Evolutionary conservation across 1,140 invertebrate genomes (phyloP).

Genomic region (Hydropsyche tenuis): DNA sequence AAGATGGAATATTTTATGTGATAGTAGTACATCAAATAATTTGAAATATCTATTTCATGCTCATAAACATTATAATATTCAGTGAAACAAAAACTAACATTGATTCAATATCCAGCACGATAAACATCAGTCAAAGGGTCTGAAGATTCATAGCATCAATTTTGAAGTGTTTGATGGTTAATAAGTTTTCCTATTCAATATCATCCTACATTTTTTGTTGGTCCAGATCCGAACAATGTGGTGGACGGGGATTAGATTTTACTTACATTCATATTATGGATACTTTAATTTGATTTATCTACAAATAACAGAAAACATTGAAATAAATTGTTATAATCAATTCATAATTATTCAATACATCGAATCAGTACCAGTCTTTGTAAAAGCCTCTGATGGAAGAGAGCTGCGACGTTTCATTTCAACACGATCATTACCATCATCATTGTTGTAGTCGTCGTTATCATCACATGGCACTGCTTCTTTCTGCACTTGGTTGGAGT

Average conservation of each 20-base stretch:
- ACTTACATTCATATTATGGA: background rate
- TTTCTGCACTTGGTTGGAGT: background rate
- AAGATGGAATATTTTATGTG: too few species aligned
- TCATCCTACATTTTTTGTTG: slow-evolving; percentile 15
- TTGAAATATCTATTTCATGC: too few species aligned
- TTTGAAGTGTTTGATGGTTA: background rate
- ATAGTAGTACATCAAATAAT: too few species aligned
- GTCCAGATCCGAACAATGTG: slow-evolving; percentile 7
- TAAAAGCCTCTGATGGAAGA: slow-evolving; percentile 54
- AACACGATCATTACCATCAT: slow-evolving; percentile 16
- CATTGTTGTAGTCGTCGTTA: background rate
- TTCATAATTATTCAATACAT: background rate
- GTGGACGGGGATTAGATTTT: slow-evolving; percentile 13
- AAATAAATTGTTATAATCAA: background rate
- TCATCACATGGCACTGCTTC: background rate
- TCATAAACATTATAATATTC: background rate
- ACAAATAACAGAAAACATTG: background rate
- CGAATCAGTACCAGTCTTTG: slow-evolving; percentile 31
- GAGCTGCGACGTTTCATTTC: slow-evolving; percentile 53
- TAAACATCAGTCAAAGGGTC: background rate
- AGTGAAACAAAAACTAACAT: background rate
- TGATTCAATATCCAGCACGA: background rate
- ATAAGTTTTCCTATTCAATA: slow-evolving; percentile 1
- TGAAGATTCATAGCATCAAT: background rate
- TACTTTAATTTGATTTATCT: slow-evolving; percentile 14